Evolutionary conservation across 1,140 invertebrate genomes (phyloP), one percentile per base, ranked within the genome.

Genomic region (Euglossa dilemma): DNA sequence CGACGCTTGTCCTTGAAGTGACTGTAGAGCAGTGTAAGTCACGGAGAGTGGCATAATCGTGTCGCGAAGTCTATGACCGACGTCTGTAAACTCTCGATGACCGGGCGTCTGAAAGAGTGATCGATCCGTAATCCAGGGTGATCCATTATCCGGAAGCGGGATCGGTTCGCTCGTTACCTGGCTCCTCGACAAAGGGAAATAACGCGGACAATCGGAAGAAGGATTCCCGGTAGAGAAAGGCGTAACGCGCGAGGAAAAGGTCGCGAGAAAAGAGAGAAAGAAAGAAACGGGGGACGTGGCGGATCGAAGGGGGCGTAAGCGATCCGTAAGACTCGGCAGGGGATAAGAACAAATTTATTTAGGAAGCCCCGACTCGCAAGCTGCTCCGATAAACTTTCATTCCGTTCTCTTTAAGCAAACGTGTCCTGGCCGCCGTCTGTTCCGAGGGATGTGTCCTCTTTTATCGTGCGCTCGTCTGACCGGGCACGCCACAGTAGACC

Each of bases 301-400:
- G 20, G 54, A 43, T 18, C 20, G 6, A 45, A 11, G n/a, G 59
- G n/a, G 11, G 23, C 50, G 18, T 8, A 16, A 56, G 71, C 50
- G 25, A 81, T 56, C 5, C n/a, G n/a, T 25, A 54, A 64, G 50
- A n/a, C 79, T 47, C 73, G 47, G 28, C 36, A 9, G n/a, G 43
- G 63, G 63, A 74, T 56, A 66, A 45, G 61, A 78, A 25, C 56
- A 78, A 83, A 74, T 83, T 83, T 83, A 83, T 83, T 83, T 83
- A 78, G 56, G 74, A 78, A 83, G 2, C 54, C 18, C 12, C 12
- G 56, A 52, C 52, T 8, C 28, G 8, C 71, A 0, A 18, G n/a
- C 11, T 36, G 63, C 54, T 47, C n/a, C 18, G 59, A 52, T 82
- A 76, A 82, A 82, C 72, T 82, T 76, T 82, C 52, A 76, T 82